A percentile compares a stretch with the other conserved stretches of the same genome.
Conservation (phyloP, 2,113 vertebrate species). For the Cyphomyrus discorhynchus region DNA sequence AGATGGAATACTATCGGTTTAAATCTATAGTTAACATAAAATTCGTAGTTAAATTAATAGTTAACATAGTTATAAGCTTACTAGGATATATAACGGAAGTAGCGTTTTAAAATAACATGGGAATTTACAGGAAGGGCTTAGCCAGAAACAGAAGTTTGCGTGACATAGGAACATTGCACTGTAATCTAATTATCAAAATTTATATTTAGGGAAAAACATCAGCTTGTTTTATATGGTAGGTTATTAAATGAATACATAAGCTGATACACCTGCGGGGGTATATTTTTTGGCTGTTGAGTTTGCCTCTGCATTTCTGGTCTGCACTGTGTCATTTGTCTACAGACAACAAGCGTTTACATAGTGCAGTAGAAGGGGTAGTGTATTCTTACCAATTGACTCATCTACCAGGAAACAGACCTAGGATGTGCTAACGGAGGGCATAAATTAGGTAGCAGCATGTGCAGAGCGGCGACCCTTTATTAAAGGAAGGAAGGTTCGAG, state of each 20-base stretch:
- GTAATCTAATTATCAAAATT: not conserved
- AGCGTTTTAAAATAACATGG: not conserved
- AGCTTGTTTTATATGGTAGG: not conserved
- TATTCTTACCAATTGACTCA: not conserved
- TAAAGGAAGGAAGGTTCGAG: not conserved
- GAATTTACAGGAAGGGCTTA: not conserved
- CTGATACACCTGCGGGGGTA: not conserved
- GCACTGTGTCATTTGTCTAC: not conserved
- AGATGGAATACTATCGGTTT: not conserved
- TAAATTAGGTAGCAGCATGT: not conserved
- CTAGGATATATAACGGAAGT: not conserved
- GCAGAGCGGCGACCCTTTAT: not conserved
- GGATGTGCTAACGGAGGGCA: not conserved
- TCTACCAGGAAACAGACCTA: not conserved
- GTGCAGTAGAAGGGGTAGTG: not conserved
- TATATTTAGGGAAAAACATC: not conserved
- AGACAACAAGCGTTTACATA: not conserved
- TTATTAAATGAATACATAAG: not conserved
- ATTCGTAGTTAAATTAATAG: not conserved
- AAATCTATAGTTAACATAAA: not conserved
- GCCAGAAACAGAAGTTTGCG: not conserved
- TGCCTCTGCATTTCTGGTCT: slow-evolving; percentile 3
- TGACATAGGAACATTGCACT: not conserved
- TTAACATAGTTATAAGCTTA: not conserved
- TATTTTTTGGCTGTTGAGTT: not conserved